phyloP scores from a whole-genome alignment of 2,113 vertebrate genomes.

The Dascyllus trimaculatus region DNA sequence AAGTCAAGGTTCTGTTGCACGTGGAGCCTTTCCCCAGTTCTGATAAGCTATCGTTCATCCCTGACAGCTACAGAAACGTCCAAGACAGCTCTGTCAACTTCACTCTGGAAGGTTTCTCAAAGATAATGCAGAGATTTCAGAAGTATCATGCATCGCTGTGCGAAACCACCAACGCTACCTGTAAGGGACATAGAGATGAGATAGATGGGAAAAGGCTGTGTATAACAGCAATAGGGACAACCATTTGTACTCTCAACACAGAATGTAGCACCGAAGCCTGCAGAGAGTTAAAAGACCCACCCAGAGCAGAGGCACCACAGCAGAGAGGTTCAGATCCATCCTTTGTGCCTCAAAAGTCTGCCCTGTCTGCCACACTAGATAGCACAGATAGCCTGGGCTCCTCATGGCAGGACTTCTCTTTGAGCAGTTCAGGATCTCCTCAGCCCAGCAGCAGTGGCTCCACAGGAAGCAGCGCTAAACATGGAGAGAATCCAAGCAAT shows the following conservation, averaged over 20 bases:
- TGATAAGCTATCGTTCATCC: constrained; percentile 88
- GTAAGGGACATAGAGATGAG: constrained; percentile 44
- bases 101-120: constrained; percentile 80
- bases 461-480: constrained; percentile 16
- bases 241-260: constrained; percentile 74
- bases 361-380: constrained; percentile 18
- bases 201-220: constrained; percentile 76
- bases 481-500: not conserved
- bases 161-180: constrained; percentile 78
- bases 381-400: constrained; percentile 65
- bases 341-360: not conserved
- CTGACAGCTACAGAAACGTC: constrained; percentile 84
- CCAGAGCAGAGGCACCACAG: not conserved
- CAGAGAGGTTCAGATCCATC: constrained; percentile 3
- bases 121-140: constrained; percentile 83
- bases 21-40: constrained; percentile 85
- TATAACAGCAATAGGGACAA: constrained; percentile 89
- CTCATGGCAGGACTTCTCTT: constrained; percentile 81
- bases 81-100: constrained; percentile 69
- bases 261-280: constrained; percentile 62
- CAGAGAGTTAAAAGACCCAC: not conserved
- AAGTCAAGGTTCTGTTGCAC: constrained; percentile 80
- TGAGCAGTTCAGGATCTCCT: constrained; percentile 44
- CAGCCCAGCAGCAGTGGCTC: constrained; percentile 17
- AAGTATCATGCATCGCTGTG: constrained; percentile 90